Evolutionary conservation across 2,113 vertebrate species (phyloP).

Genomic region (Narcine bancroftii): DNA sequence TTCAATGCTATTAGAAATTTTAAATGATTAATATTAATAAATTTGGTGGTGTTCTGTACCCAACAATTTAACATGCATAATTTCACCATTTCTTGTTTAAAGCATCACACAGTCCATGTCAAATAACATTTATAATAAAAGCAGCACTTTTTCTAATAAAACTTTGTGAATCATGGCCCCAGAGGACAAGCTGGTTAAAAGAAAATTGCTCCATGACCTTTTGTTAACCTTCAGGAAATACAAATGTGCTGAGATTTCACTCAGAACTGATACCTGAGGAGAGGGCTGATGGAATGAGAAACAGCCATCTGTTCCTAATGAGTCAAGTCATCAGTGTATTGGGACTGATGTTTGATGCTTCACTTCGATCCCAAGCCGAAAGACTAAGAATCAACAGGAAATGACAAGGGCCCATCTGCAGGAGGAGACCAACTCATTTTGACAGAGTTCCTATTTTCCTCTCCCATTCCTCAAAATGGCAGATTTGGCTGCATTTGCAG

Average conservation of each 20-base stretch:
- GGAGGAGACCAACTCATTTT: too few relatives aligned
- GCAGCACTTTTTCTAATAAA: background rate
- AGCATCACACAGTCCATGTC: background rate
- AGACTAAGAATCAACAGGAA: background rate
- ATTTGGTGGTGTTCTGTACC: background rate
- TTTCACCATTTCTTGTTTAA: background rate
- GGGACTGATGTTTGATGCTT: background rate
- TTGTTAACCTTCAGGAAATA: background rate
- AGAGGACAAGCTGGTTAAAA: background rate
- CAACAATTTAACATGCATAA: background rate
- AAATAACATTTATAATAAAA: background rate
- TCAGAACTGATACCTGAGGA: background rate
- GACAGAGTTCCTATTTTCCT: background rate
- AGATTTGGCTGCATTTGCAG: background rate
- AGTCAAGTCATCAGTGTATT: background rate
- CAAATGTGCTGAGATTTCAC: background rate
- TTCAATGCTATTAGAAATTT: background rate
- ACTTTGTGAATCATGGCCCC: background rate
- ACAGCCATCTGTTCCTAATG: background rate
- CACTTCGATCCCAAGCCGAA: too few relatives aligned
- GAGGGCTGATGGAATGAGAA: background rate
- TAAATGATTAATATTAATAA: background rate
- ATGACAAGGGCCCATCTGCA: background rate
- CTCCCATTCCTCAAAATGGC: background rate
- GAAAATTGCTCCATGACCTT: background rate